These are phyloP conservation scores for Diabrotica undecimpunctata DNA, from an alignment of 1,140 invertebrate species.

Conservation along the genomic window DNA sequence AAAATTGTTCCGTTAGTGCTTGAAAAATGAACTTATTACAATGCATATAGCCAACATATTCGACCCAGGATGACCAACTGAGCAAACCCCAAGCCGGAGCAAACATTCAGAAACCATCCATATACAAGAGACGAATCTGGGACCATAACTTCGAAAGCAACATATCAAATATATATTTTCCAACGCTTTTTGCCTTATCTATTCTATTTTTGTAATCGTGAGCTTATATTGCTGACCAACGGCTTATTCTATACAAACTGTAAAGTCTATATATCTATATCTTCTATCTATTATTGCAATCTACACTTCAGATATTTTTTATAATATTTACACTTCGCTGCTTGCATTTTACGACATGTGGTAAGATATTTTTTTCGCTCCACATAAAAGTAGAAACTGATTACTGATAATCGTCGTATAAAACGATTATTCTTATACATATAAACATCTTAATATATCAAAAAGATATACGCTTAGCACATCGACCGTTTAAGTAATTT, in stretches of 20 bases:
- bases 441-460: too few species aligned
- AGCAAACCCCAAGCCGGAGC: neutral
- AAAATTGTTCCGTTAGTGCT: neutral
- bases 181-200: constrained; percentile 10
- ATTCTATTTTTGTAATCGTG: neutral
- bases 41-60: constrained; percentile 11
- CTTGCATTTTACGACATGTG: neutral
- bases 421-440: too few species aligned
- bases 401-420: too few species aligned
- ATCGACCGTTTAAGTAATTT: neutral
- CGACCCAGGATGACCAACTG: constrained; percentile 11
- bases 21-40: constrained; percentile 10
- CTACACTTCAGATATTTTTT: constrained; percentile 1
- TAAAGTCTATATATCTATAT: neutral
- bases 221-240: constrained; percentile 6
- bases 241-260: neutral
- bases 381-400: too few species aligned
- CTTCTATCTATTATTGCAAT: neutral
- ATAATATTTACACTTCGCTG: neutral
- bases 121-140: constrained; percentile 1
- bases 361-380: neutral
- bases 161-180: constrained; percentile 18
- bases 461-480: neutral
- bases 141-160: constrained; percentile 9
- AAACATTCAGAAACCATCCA: neutral